phyloP scores from a whole-genome alignment of 2,888 invertebrate genomes.

The Proisotoma minuta region DNA sequence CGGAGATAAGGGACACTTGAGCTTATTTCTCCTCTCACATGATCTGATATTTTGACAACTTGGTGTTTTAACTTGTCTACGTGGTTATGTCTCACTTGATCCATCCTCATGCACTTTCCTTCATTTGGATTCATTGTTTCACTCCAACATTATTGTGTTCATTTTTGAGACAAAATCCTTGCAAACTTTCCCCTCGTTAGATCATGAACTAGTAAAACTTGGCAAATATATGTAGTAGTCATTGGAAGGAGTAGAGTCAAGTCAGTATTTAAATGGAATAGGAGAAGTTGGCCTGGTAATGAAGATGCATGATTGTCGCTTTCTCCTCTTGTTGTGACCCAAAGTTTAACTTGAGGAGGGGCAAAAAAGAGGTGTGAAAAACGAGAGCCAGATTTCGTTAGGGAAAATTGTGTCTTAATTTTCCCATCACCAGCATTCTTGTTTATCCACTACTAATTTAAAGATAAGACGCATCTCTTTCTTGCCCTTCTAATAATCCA shows the following conservation, averaged over 20 bases:
- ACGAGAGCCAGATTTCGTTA: not conserved
- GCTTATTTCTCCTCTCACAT: no score
- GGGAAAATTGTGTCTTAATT: not conserved
- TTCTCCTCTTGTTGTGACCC: not conserved
- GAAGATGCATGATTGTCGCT: slow-evolving; percentile 11
- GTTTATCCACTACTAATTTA: no score
- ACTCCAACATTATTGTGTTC: no score
- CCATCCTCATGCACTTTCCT: no score
- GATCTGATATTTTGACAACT: no score
- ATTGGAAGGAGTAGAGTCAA: not conserved
- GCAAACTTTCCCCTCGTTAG: not conserved
- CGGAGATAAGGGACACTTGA: no score
- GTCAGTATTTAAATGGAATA: not conserved
- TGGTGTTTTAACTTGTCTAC: no score
- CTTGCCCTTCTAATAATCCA: not conserved
- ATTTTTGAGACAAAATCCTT: not conserved
- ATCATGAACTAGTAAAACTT: not conserved
- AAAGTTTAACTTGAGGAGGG: not conserved
- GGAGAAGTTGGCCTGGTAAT: slow-evolving; percentile 5
- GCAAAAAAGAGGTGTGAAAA: not conserved
- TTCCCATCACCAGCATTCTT: no score
- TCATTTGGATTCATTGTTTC: no score
- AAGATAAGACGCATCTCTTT: no score
- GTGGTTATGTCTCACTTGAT: no score
- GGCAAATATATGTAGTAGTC: not conserved